phyloP scores from a whole-genome alignment of 2,113 vertebrate genomes.

The Oncorhynchus masou region DNA sequence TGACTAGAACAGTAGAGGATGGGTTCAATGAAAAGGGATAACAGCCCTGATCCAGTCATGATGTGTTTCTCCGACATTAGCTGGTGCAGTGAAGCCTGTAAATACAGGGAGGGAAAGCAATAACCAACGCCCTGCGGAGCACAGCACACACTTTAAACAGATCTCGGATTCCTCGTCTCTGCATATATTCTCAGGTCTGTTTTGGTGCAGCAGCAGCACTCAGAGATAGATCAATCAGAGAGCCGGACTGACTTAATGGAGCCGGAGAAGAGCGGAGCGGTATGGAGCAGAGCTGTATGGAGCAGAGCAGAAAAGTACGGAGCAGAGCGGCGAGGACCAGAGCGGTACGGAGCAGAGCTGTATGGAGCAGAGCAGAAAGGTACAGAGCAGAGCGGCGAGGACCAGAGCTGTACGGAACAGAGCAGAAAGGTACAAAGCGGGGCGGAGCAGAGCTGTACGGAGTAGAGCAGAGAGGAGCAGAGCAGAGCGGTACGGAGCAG shows the following conservation, averaged over 20 bases:
- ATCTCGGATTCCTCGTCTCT: background rate
- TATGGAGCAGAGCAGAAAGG: no score
- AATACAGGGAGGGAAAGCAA: background rate
- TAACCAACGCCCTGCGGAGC: background rate
- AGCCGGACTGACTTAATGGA: background rate
- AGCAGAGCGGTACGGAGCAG: no score
- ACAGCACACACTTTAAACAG: background rate
- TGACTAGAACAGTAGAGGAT: background rate
- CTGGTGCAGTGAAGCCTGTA: conserved; percentile 18
- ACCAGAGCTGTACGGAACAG: fast-evolving
- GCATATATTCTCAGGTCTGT: background rate
- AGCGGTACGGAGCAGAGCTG: no score
- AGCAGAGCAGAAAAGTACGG: no score
- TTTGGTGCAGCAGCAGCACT: background rate
- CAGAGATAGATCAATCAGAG: background rate
- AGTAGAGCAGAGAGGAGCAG: no score
- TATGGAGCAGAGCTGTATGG: fast-evolving
- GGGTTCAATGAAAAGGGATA: conserved; percentile 4
- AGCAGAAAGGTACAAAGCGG: no score
- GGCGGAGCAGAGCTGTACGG: no score
- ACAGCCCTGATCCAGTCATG: conserved; percentile 19
- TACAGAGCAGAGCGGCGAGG: no score
- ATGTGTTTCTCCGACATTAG: conserved; percentile 13
- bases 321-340: no score
- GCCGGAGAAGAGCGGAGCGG: no score